phyloP scores from a whole-genome alignment of 2,113 vertebrate species.

The Chamaetylas fuelleborni region DNA sequence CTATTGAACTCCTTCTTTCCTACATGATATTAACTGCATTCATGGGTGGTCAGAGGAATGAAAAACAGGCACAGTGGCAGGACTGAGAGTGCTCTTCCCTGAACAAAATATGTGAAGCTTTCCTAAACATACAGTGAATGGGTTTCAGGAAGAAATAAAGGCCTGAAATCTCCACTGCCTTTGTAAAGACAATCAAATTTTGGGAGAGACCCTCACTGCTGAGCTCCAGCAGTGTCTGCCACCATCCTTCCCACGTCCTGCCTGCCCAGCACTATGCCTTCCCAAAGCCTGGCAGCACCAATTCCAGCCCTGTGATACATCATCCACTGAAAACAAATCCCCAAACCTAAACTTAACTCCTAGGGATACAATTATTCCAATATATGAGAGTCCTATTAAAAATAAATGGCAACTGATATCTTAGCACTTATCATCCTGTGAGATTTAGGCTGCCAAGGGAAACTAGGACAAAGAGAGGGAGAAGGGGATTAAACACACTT shows the following conservation, averaged over 20 bases:
- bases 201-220: neutral
- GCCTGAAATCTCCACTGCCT: neutral
- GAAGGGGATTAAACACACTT: neutral
- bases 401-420: neutral
- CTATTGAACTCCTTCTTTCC: neutral
- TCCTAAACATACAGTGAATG: neutral
- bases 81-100: neutral
- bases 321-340: neutral
- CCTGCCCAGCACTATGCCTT: fast-evolving
- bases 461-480: neutral
- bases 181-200: neutral
- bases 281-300: fast-evolving
- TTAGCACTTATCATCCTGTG: neutral
- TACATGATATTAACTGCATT: neutral
- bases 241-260: neutral
- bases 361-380: neutral
- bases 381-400: neutral
- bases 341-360: neutral
- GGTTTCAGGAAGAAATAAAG: neutral
- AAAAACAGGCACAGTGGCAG: neutral
- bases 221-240: neutral
- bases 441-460: neutral
- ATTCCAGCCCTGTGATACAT: neutral
- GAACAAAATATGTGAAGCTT: neutral
- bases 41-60: neutral